Evolutionary conservation across 2,888 invertebrate species (phyloP), one percentile per base, ranked within the genome.

Genomic region (Rhingia campestris): DNA sequence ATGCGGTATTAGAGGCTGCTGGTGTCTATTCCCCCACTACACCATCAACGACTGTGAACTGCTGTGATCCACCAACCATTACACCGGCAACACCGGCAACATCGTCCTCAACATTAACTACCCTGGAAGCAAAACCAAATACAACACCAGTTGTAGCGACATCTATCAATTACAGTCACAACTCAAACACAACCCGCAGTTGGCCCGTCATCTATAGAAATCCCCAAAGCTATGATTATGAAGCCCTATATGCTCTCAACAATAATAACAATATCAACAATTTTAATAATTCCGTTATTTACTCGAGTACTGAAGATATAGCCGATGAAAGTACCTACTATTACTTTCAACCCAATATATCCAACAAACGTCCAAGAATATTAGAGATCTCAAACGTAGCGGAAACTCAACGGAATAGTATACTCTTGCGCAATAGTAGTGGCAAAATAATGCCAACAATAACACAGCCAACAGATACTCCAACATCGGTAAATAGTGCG

Each of bases 201-300:
- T 91, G 91, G 91, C 91, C 91, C 0, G 92, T 91, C n/a, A 91
- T 91, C 66, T 91, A 91, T 86, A 89, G 91, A 53, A 91, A 91
- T 88, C 91, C 90, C 0, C 90, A 91, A 82, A 90, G 91, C 80
- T 91, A 90, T 87, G 91, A 91, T 87, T 91, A 91, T 89, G 91
- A 91, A 86, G 90, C 91, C 6, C 87, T 91, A 6, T 91, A 90
- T 87, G 90, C 76, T 14, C 32, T 85, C 33, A 88, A 87, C 70
- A 87, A 87, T 66, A 86, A 86, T 51, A 87, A 86, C 54, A 86
- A 82, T 66, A 86, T 73, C 58, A 86, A 80, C 47, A 87, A 88
- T 7, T 90, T 90, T 67, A 90, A 72, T 14, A 73, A 79, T 54
- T 73, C 79, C 7, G 59, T 70, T 77, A 73, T 73, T 70, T 86